A percentile compares a stretch with the other conserved stretches of the same genome.
These are phyloP conservation scores for Dendrocincla fuliginosa DNA, from an alignment of 2,797 vertebrate species.

Conservation along the genomic window DNA sequence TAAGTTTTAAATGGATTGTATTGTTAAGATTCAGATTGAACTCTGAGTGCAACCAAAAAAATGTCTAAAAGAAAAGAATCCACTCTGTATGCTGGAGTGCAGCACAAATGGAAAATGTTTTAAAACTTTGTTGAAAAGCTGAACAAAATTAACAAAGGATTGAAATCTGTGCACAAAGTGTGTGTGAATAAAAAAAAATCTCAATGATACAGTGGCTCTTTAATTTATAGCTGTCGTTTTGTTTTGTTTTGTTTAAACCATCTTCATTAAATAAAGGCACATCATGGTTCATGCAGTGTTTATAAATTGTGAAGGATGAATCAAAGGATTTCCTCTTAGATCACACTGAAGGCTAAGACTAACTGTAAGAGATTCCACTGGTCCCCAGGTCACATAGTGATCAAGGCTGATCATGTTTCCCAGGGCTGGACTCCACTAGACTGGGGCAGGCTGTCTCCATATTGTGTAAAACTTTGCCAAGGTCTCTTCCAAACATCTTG, in stretches of 20 bases:
- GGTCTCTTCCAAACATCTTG: not conserved
- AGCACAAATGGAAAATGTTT: not conserved
- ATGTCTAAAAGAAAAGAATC: not conserved
- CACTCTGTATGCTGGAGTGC: not conserved
- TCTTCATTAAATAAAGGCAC: not conserved
- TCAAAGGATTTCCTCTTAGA: not conserved
- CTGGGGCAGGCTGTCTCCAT: not conserved
- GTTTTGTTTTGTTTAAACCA: not conserved
- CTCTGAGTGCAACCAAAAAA: not conserved
- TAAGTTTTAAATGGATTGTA: not conserved
- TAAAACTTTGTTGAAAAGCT: not conserved
- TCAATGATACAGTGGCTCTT: not conserved
- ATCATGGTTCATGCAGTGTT: not conserved
- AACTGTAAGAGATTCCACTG: fast-evolving
- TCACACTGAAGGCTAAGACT: not conserved
- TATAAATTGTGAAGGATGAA: not conserved
- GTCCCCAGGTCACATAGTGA: not conserved
- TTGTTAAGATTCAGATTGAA: not conserved
- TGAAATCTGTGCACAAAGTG: not conserved
- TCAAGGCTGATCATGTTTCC: not conserved
- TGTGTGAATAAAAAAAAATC: not conserved
- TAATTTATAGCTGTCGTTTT: not conserved
- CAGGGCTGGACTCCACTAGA: not conserved
- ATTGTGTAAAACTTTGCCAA: not conserved
- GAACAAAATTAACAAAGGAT: not conserved